Base-by-base conservation (phyloP, 2,113 vertebrate genomes). In the Chinchilla lanigera region DNA sequence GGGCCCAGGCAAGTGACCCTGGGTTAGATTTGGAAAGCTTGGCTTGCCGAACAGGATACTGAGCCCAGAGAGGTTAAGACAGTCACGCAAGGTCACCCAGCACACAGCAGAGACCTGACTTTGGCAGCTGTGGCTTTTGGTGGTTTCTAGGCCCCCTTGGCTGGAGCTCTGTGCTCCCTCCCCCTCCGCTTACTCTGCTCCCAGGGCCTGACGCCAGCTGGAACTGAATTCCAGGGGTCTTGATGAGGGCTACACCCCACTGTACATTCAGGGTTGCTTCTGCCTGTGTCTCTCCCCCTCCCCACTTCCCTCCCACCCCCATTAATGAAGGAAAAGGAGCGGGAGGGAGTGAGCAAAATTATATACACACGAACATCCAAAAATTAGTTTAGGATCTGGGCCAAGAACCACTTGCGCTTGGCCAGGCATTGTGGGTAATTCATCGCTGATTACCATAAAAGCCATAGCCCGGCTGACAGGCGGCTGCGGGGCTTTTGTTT, bases 371-470 rank as follows among this genome's bases (percentile, higher is more conserved):
- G 97, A 96, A 98, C 98, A 93, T 97, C 96, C 95, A 98, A 97
- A 98, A 98, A 98, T 98, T 98, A 98, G 98, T 97, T 98, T 98
- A 98, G 98, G 98, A 98, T 92, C 94, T 71, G 84, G 98, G 98
- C 98, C 98, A 99, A 98, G 98, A 98, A 97, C 96, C 98, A 96
- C 98, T 98, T 97, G 93, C n/a, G 86, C 95, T 69, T 90, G 98
- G 98, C 98, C 82, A 35, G 98, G 98, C 98, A 98, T 98, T 98
- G 98, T 99, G 98, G 99, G 99, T 98, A 98, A 98, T 98, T 98
- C 98, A 95, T 98, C 90, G 97, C 52, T 97, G 97, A 98, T 99
- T 98, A 98, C 98, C 98, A 98, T 98, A 98, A 98, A 98, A 98
- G 98, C 98, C 80, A 90, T 41, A 95, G 98, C 94, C 92, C 60